These are phyloP conservation scores for Pachyramphus minor DNA, from an alignment of 2,113 vertebrate genomes.

Conservation along the genomic window DNA sequence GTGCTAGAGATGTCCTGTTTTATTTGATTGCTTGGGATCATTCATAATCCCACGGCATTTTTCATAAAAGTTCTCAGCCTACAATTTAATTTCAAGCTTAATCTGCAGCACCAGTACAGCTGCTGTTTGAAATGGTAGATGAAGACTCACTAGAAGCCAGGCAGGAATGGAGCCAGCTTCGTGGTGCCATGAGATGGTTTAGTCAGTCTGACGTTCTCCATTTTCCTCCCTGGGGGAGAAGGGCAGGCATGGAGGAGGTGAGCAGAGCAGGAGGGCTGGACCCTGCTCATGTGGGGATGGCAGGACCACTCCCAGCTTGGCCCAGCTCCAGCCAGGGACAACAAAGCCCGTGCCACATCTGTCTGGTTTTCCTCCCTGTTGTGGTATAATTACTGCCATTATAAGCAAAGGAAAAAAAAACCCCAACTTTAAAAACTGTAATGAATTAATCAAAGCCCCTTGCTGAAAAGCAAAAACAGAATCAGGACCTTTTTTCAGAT, in stretches of 20 bases:
- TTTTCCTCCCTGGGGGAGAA: background rate
- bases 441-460: background rate
- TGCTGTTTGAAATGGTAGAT: background rate
- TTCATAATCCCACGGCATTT: background rate
- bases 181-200: background rate
- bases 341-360: rapidly evolving
- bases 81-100: background rate
- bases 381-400: background rate
- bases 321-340: background rate
- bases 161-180: background rate
- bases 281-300: rapidly evolving
- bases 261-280: background rate
- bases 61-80: background rate
- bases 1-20: background rate
- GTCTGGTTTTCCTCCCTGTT: background rate
- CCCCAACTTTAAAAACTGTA: background rate
- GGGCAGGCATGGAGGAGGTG: background rate
- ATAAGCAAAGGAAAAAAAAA: background rate
- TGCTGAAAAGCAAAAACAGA: background rate
- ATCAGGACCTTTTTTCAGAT: background rate
- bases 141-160: background rate
- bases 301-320: background rate
- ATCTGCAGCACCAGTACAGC: background rate
- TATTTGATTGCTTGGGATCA: background rate
- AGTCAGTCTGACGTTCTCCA: background rate